Base-by-base conservation (phyloP, 1,140 invertebrate species). In the Leptinotarsa texana region DNA sequence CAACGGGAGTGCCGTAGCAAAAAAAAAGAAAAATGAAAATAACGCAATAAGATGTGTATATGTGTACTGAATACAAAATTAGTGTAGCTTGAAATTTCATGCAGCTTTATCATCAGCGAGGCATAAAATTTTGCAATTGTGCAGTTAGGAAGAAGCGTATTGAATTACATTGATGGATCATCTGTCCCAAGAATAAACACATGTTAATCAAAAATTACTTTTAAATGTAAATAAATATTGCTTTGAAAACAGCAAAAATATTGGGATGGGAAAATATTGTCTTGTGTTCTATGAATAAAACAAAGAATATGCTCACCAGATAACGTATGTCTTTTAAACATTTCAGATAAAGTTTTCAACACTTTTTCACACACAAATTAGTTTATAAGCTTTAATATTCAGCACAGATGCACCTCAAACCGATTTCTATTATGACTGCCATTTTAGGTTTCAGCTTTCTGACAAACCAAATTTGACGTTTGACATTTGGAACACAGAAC, bases 331-430 rank as follows among this genome's bases (percentile, higher is more conserved):
- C 17, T 27, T 22, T 24, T n/a, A 42, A 67, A 13, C 24, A 67
- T 33, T 27, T 22, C 63, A 63, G 15, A 8, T 15, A 24, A 42
- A 42, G 27, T 67, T 67, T 67, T 27, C 18, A 67, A 27, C 65
- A 67, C 65, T 22, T 67, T 67, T 67, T 27, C 65, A 67, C 65
- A 67, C 65, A 67, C 65, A 24, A 27, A 67, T 33, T 42, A 22
- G 15, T 42, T n/a, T 13, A 67, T 24, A 67, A 67, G 21, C 24
- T 11, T 22, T 27, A 67, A 67, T 33, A 24, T 67, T 67, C 42
- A 67, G 22, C 65, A 67, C 65, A 67, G 65, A 67, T 67, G 65
- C 22, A 67, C 8, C 65, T 22, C 65, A 67, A 67, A n/a, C 65
- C 24, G 42, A 67, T 22, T 67, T 24, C 65, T 67, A 42, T 67